These are phyloP conservation scores for Capitulum mitella DNA, from an alignment of 2,888 invertebrate genomes.

Conservation along the genomic window DNA sequence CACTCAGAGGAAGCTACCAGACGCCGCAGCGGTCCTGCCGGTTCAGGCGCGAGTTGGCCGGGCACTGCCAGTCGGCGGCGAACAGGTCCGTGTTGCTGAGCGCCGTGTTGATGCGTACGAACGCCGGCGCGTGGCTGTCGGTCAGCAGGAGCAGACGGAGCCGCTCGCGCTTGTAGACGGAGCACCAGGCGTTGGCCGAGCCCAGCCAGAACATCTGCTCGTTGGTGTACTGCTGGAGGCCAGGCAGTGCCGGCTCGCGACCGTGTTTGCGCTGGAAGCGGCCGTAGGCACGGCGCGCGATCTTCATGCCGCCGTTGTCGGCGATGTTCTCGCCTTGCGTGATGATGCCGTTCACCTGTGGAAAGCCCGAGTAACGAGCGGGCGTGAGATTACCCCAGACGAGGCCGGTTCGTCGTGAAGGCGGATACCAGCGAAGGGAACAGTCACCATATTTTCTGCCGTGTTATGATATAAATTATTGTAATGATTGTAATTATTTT, in stretches of 20 bases:
- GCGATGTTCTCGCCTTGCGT: no score
- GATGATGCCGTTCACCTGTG: slow-evolving; percentile 76
- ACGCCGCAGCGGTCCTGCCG: slow-evolving; percentile 55
- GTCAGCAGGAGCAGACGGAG: slow-evolving; percentile 72
- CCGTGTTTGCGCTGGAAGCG: slow-evolving; percentile 39
- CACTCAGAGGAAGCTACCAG: no score
- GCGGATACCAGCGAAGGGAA: no score
- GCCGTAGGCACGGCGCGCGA: slow-evolving; percentile 72
- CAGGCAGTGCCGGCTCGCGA: slow-evolving; percentile 62
- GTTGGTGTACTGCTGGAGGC: slow-evolving; percentile 52
- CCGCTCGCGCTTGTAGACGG: slow-evolving; percentile 61
- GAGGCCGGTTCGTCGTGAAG: no score
- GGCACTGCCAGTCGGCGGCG: slow-evolving; percentile 56
- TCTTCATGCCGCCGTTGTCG: slow-evolving; percentile 89
- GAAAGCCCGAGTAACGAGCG: no score
- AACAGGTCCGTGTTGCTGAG: slow-evolving; percentile 57
- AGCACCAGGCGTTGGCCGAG: slow-evolving; percentile 81
- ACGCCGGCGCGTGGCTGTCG: slow-evolving; percentile 53
- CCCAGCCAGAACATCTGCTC: slow-evolving; percentile 70
- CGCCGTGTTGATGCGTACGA: slow-evolving; percentile 55
- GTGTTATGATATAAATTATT: no score
- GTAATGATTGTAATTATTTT: no score
- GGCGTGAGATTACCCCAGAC: no score
- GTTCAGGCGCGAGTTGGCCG: slow-evolving; percentile 55
- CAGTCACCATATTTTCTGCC: no score